phyloP scores from a whole-genome alignment of 2,888 invertebrate genomes.

The Linyphia triangularis region DNA sequence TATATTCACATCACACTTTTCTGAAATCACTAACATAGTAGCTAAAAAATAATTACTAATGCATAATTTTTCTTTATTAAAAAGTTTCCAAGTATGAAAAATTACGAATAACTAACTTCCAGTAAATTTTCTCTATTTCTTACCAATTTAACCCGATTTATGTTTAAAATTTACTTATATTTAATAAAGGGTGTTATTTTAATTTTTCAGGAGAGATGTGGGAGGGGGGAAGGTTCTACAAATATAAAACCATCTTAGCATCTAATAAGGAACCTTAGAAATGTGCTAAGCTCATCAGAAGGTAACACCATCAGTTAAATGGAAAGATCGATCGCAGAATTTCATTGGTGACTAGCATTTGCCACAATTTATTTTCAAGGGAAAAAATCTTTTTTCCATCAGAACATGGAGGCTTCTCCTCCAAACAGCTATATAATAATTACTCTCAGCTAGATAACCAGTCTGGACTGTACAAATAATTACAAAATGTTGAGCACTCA shows the following conservation, averaged over 20 bases:
- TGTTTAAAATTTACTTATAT: slow-evolving; percentile 16
- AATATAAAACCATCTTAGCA: slow-evolving; percentile 51
- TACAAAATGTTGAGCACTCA: slow-evolving; percentile 50
- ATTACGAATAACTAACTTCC: slow-evolving; percentile 35
- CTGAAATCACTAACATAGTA: not conserved
- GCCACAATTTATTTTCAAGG: slow-evolving; percentile 49
- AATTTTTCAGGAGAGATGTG: not conserved
- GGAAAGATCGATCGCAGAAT: slow-evolving; percentile 61
- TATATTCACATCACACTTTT: slow-evolving; percentile 40
- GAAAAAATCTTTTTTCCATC: slow-evolving; percentile 27
- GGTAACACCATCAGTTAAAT: slow-evolving; percentile 71
- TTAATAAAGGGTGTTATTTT: slow-evolving; percentile 4
- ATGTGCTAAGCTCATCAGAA: slow-evolving; percentile 73
- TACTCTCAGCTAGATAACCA: slow-evolving; percentile 41
- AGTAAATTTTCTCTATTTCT: slow-evolving; percentile 11
- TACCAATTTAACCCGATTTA: slow-evolving; percentile 19
- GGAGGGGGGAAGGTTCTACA: slow-evolving; percentile 1
- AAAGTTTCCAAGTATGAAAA: slow-evolving; percentile 26
- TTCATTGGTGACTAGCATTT: slow-evolving; percentile 68
- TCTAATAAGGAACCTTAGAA: slow-evolving; percentile 74
- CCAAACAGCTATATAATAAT: slow-evolving; percentile 34
- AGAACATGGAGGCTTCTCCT: slow-evolving; percentile 3
- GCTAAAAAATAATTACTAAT: slow-evolving; percentile 36
- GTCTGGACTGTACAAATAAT: slow-evolving; percentile 69
- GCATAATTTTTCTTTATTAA: slow-evolving; percentile 6